Evolutionary conservation across 2,113 vertebrate species (phyloP).

Genomic region (Raphicerus campestris): DNA sequence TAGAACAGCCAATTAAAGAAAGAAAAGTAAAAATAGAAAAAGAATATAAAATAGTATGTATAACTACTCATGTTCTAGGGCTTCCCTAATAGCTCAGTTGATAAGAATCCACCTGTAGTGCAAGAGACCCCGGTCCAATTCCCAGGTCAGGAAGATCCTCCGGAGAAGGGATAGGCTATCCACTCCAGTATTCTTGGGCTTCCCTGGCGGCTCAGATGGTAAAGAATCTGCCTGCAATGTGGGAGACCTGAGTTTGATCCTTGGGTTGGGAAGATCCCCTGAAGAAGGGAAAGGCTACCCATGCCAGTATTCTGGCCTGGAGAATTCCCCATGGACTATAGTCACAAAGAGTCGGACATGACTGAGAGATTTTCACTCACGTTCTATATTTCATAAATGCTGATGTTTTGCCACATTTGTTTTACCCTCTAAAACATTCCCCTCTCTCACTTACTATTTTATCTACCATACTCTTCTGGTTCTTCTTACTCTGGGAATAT

Average conservation of each 20-base stretch:
- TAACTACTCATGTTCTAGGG: background rate
- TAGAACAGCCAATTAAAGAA: background rate
- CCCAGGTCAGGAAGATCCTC: background rate
- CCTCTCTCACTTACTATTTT: background rate
- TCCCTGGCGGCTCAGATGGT: background rate
- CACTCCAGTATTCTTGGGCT: background rate
- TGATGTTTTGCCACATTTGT: background rate
- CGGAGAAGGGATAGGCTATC: background rate
- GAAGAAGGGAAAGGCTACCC: background rate
- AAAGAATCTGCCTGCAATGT: background rate
- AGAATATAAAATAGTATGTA: background rate
- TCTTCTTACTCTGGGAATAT: background rate
- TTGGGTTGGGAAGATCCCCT: background rate
- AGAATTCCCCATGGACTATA: background rate
- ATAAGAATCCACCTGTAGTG: background rate
- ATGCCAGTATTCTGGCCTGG: background rate
- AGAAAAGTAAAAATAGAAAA: background rate
- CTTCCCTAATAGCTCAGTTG: background rate
- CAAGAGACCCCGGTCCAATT: background rate
- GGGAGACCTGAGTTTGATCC: background rate
- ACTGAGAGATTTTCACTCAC: background rate
- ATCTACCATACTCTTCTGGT: background rate
- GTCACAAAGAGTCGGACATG: background rate
- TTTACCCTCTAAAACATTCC: background rate
- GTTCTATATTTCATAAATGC: background rate